A percentile compares a stretch with the other conserved stretches of the same genome.
These are phyloP conservation scores for Sapayoa aenigma DNA, from an alignment of 2,113 vertebrate species.

Conservation along the genomic window DNA sequence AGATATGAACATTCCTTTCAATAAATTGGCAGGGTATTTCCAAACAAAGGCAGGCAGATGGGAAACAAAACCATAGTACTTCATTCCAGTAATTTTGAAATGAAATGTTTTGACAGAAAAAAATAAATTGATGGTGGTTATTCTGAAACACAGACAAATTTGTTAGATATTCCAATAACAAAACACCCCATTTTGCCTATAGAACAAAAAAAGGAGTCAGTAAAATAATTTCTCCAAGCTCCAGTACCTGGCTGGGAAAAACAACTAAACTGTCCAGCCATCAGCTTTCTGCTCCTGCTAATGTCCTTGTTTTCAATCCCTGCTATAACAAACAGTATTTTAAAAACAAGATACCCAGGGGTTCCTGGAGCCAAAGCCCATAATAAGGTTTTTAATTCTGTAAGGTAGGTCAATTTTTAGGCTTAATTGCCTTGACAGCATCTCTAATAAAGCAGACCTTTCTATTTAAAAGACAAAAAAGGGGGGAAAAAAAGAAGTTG, in stretches of 20 bases:
- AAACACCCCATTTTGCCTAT: not conserved
- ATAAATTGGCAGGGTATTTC: not conserved
- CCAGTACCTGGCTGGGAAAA: not conserved
- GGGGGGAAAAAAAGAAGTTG: not conserved
- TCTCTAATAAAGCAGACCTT: not conserved
- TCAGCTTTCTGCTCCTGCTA: not conserved
- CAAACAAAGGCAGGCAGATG: conserved; percentile 23
- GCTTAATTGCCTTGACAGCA: conserved; percentile 25
- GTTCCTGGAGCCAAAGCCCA: conserved; percentile 19
- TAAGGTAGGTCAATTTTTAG: conserved; percentile 18
- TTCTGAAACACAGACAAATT: not conserved
- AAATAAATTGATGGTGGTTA: not conserved
- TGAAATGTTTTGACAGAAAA: conserved; percentile 16
- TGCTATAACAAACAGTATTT: not conserved
- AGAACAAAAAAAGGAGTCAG: not conserved
- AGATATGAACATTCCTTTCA: not conserved
- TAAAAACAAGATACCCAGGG: conserved; percentile 14
- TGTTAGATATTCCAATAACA: not conserved
- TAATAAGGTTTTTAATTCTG: conserved; percentile 30
- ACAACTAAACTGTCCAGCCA: not conserved
- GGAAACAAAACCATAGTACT: not conserved
- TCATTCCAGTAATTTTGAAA: not conserved
- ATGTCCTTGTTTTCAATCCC: not conserved
- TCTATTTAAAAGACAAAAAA: not conserved
- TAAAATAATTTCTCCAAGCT: not conserved